Percentiles rank a stretch among this genome's conserved stretches.
These are phyloP conservation scores for Arvicola amphibius DNA, from an alignment of 2,797 vertebrate species.

Conservation along the genomic window DNA sequence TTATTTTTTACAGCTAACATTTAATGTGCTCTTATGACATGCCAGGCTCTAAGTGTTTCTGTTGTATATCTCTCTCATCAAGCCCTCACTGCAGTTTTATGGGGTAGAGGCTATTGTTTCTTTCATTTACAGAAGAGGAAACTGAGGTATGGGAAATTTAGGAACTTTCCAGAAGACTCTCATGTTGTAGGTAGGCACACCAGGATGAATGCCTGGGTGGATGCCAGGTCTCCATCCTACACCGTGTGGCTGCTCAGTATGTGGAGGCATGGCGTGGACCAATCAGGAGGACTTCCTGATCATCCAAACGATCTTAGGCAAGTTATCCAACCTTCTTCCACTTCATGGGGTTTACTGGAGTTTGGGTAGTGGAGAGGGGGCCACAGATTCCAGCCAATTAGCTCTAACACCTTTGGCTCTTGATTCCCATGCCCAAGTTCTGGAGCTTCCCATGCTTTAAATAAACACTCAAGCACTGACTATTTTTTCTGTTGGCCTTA, in stretches of 20 bases:
- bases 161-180: not conserved
- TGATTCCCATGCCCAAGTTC: not conserved
- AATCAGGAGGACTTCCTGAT: not conserved
- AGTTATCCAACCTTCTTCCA: not conserved
- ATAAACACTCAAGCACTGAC: not conserved
- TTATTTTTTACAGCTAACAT: constrained; percentile 69
- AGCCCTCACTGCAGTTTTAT: not conserved
- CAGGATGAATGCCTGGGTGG: not conserved
- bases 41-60: constrained; percentile 40
- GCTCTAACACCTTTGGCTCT: not conserved
- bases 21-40: constrained; percentile 60
- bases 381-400: not conserved
- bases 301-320: not conserved
- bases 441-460: not conserved
- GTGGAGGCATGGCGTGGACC: not conserved
- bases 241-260: not conserved
- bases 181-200: not conserved
- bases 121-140: constrained; percentile 53
- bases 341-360: not conserved
- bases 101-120: not conserved
- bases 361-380: not conserved
- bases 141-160: not conserved
- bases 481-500: not conserved
- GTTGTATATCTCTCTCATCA: constrained; percentile 8
- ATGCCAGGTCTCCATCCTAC: not conserved